Evolutionary conservation across 2,888 invertebrate species (phyloP), one percentile per base, ranked within the genome.

Genomic region (Oasisia sp.): DNA sequence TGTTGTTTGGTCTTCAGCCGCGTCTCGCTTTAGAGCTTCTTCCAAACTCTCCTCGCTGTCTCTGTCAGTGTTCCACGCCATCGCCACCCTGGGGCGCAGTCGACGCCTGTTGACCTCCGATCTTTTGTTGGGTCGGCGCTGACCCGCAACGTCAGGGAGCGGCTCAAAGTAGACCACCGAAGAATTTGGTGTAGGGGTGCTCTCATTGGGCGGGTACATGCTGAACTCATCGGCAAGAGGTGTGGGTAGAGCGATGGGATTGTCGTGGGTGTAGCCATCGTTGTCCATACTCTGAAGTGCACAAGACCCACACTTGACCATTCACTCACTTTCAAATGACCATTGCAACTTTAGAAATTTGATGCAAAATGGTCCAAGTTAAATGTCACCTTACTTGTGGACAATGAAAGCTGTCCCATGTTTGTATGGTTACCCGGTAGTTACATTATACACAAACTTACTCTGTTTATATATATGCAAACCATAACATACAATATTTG

Each of bases 141-240:
- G 92, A 11, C 90, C 32, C 56, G 93, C 92, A 45, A 95, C 94
- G 92, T 96, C 95, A 89, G 96, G 96, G 90, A 96, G 93, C 0
- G 96, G 96, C 93, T 96, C 96, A 93, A 96, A 94, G 92, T 93
- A 91, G 32, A 93, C 92, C 19, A 92, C 92, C 7, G 89, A 44
- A 38, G 92, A 91, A 27, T 89, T 91, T 12, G 92, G 45, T 56
- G 93, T 93, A 4, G 94, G 93, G 32, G 93, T 93, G 92, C 91
- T 94, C 50, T 93, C 93, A 32, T 93, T 93, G 14, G 93, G 93
- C 7, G 94, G 94, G 58, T 94, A 93, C 93, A 94, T 93, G 90
- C 92, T 92, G 90, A 94, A 94, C 90, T 93, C 92, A 27, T 92
- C 91, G n/a, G 92, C 92, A 19, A 93, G 93, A 32, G 92, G 91